These are phyloP conservation scores for Pachyramphus minor DNA, from an alignment of 2,113 vertebrate species.

Conservation along the genomic window DNA sequence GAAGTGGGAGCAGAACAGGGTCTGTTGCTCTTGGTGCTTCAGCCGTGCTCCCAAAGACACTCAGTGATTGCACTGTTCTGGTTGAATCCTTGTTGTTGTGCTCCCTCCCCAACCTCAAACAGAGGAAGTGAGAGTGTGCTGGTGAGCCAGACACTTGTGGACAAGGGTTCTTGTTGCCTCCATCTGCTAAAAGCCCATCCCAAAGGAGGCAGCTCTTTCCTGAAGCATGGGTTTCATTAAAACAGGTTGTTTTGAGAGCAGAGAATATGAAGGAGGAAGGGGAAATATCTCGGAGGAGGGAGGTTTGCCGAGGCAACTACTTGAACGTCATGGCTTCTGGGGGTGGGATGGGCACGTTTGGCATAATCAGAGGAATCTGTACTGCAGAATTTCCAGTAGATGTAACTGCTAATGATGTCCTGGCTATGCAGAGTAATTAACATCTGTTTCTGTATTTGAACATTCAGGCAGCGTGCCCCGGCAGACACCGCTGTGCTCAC, in stretches of 20 bases:
- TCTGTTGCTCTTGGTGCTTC: background rate
- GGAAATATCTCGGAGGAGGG: background rate
- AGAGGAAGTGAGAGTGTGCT: background rate
- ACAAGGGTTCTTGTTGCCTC: background rate
- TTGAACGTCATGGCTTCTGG: background rate
- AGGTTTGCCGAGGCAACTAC: background rate
- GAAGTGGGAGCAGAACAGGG: background rate
- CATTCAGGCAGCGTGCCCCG: background rate
- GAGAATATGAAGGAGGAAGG: background rate
- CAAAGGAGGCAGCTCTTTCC: background rate
- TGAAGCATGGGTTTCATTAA: background rate
- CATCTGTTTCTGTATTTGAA: conserved; percentile 36
- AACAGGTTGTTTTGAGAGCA: background rate
- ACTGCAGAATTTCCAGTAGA: background rate
- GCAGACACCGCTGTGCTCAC: background rate
- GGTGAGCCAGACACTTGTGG: background rate
- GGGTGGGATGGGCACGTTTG: background rate
- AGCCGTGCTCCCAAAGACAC: fast-evolving
- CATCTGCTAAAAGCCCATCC: background rate
- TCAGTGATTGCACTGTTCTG: background rate
- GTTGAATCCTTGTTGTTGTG: background rate
- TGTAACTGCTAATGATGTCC: conserved; percentile 3
- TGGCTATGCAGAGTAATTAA: background rate
- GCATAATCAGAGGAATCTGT: background rate
- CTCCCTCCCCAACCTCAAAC: background rate